Evolutionary conservation across 2,888 invertebrate genomes (phyloP).

Genomic region (Tillus elongatus): DNA sequence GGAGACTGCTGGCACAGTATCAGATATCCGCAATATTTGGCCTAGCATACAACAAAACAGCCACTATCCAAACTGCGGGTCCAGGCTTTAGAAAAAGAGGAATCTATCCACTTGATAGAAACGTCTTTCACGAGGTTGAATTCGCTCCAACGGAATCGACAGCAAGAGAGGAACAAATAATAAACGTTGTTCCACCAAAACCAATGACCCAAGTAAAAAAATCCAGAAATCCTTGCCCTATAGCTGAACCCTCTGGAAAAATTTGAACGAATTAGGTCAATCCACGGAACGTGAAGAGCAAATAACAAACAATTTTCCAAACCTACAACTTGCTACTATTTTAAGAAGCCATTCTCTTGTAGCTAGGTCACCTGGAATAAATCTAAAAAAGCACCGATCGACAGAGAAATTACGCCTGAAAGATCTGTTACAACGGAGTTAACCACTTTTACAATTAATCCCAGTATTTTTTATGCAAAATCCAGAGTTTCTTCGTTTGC

Average conservation of each 20-base stretch:
- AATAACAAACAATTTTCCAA: neutral
- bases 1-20: slow-evolving; percentile 3
- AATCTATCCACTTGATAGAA: slow-evolving; percentile 4
- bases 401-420: no score
- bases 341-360: slow-evolving; percentile 2
- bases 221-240: slow-evolving; percentile 15
- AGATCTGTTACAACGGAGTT: no score
- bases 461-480: no score
- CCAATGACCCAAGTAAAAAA: neutral
- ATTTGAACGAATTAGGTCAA: no score
- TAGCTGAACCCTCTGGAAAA: slow-evolving; percentile 5
- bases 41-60: neutral
- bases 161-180: neutral
- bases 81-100: slow-evolving; percentile 6
- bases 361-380: slow-evolving; percentile 1
- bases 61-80: slow-evolving; percentile 3
- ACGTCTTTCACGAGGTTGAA: no score
- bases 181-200: neutral
- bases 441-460: no score
- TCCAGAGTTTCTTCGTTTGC: no score
- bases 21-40: slow-evolving; percentile 6
- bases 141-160: slow-evolving; percentile 4
- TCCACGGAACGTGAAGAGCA: slow-evolving; percentile 1
- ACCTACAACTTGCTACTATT: slow-evolving; percentile 4
- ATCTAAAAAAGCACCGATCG: no score